Evolutionary conservation across 2,888 invertebrate species (phyloP).

Genomic region (Sinodicranocentrus sp.): DNA sequence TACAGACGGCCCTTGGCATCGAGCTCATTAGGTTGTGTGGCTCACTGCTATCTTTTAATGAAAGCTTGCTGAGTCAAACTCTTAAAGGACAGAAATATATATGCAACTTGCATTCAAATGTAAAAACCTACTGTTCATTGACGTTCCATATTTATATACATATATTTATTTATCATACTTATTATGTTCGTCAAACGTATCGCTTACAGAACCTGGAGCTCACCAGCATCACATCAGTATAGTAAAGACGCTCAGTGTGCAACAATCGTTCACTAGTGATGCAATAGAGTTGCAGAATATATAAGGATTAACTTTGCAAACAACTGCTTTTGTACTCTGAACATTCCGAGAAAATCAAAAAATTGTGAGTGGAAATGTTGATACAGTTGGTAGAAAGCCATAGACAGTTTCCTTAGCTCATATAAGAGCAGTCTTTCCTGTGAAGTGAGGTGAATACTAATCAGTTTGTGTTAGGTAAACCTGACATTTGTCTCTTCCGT

Average conservation of each 20-base stretch:
- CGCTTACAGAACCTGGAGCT: conserved; percentile 46
- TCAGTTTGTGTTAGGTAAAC: conserved; percentile 1
- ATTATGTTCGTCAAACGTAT: not conserved
- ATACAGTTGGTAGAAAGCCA: conserved; percentile 31
- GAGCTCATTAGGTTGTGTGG: conserved; percentile 61
- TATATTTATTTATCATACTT: too few species aligned
- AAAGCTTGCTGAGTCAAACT: conserved; percentile 17
- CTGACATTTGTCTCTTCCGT: conserved; percentile 12
- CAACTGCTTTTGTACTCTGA: conserved; percentile 1
- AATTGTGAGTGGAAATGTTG: conserved; percentile 52
- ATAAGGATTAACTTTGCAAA: not conserved
- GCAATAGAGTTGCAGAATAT: not conserved
- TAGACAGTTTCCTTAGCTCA: conserved; percentile 38
- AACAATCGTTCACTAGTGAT: not conserved
- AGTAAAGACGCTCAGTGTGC: not conserved
- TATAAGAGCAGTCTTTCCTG: conserved; percentile 31
- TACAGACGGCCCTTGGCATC: conserved; percentile 68
- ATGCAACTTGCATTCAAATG: too few species aligned
- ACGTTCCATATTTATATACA: too few species aligned
- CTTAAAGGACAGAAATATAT: too few species aligned
- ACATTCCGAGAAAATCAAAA: not conserved
- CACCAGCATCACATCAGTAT: conserved; percentile 8
- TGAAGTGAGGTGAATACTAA: conserved; percentile 55
- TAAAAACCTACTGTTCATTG: too few species aligned
- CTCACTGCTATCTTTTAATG: conserved; percentile 39